These are phyloP conservation scores for Enteromius unitaeniatus DNA, from an alignment of 2,797 vertebrate species.

Conservation along the genomic window DNA sequence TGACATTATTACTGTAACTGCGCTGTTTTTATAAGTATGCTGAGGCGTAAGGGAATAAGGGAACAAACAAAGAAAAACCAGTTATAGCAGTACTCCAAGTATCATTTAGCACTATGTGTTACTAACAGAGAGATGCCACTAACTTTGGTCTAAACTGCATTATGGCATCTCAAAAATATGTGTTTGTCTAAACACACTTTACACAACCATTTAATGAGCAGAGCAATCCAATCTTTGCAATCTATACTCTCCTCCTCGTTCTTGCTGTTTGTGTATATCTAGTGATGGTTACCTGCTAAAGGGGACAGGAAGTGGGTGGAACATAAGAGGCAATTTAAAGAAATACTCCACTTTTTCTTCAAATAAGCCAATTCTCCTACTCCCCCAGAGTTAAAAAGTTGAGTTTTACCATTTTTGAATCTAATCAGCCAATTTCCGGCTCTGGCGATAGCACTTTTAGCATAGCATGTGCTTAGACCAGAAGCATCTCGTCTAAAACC, in stretches of 20 bases:
- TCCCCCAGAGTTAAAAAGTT: no score
- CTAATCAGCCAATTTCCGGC: no score
- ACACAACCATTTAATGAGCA: background rate
- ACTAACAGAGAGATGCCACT: no score
- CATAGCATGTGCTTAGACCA: no score
- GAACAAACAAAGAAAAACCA: background rate
- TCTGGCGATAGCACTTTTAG: no score
- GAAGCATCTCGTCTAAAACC: no score
- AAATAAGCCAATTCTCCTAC: no score
- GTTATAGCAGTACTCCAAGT: background rate
- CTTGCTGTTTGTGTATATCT: background rate
- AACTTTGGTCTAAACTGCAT: background rate
- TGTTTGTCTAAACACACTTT: background rate
- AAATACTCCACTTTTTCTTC: no score
- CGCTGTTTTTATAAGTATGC: background rate
- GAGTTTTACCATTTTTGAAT: no score
- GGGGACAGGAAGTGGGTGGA: background rate
- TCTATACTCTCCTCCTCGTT: background rate
- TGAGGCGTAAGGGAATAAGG: background rate
- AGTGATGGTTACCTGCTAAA: background rate
- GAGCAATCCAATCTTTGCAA: background rate
- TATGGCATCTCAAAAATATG: background rate
- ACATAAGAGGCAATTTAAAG: background rate
- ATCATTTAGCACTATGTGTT: background rate
- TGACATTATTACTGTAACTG: background rate